phyloP scores from a whole-genome alignment of 2,113 vertebrate species.

The Bujurquina vittata region DNA sequence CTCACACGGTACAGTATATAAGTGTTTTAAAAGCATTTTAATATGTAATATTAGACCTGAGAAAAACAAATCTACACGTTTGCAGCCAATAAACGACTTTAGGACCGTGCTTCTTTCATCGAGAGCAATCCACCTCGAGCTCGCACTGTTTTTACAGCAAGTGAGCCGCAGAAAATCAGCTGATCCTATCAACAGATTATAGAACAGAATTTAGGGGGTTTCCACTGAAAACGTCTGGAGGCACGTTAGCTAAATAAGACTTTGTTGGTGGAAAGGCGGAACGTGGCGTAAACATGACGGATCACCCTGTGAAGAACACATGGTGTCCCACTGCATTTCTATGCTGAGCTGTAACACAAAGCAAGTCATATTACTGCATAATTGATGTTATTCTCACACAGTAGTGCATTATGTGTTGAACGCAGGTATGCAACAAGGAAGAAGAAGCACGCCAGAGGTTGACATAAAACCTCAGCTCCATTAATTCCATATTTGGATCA shows the following conservation, averaged over 20 bases:
- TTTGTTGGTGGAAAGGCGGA: not conserved
- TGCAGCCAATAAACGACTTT: slow-evolving; percentile 45
- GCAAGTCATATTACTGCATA: not conserved
- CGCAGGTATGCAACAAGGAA: fast-evolving
- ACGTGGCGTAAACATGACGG: slow-evolving; percentile 22
- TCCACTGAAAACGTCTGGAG: slow-evolving; percentile 23
- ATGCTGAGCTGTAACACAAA: not conserved
- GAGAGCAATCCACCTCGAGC: slow-evolving; percentile 43
- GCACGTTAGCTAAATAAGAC: slow-evolving; percentile 13
- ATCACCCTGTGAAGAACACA: slow-evolving; percentile 7
- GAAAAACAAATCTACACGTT: slow-evolving; percentile 59
- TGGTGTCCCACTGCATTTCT: not conserved
- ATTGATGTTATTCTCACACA: not conserved
- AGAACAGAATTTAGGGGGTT: slow-evolving; percentile 31
- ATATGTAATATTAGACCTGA: slow-evolving; percentile 48
- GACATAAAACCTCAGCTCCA: not conserved
- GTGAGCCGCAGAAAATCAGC: slow-evolving; percentile 51
- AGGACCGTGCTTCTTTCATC: slow-evolving; percentile 49
- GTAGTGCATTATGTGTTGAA: not conserved
- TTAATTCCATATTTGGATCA: not conserved
- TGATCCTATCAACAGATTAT: slow-evolving; percentile 47
- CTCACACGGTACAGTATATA: not conserved
- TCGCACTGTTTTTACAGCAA: slow-evolving; percentile 58
- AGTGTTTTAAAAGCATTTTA: slow-evolving; percentile 24
- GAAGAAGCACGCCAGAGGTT: not conserved